Evolutionary conservation across 2,888 invertebrate species (phyloP).

Genomic region (Ornithoptera priamus): DNA sequence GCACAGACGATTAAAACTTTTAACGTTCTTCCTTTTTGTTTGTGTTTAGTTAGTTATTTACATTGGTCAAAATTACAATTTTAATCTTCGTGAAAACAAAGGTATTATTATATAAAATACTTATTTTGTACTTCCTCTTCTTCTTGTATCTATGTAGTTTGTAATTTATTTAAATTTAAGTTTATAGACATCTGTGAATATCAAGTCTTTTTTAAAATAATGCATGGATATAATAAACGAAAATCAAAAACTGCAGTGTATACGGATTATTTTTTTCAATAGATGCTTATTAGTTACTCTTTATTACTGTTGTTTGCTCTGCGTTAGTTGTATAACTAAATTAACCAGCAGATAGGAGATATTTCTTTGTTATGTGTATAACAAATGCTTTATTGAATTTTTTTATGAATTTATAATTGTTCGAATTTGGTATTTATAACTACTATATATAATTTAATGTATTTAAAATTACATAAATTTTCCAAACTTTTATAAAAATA

Average conservation of each 20-base stretch:
- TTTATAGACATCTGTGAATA: background rate
- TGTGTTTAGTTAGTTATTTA: no score
- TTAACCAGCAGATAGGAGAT: slow-evolving; percentile 14
- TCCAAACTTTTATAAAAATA: background rate
- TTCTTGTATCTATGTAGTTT: background rate
- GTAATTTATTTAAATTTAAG: background rate
- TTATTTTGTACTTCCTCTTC: no score
- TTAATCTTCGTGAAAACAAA: no score
- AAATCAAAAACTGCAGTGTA: no score
- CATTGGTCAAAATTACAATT: no score
- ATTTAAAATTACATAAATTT: background rate
- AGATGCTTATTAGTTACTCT: slow-evolving; percentile 9
- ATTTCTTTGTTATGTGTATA: slow-evolving; percentile 5
- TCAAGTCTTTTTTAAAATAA: background rate
- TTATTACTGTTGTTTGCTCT: slow-evolving; percentile 21
- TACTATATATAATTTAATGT: background rate
- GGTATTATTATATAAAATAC: no score
- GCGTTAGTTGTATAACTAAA: slow-evolving; percentile 6
- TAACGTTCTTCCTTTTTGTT: no score
- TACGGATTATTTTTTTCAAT: background rate
- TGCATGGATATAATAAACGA: background rate
- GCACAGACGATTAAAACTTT: no score
- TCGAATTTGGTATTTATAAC: slow-evolving; percentile 39
- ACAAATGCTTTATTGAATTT: background rate
- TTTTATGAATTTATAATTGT: background rate